phyloP scores from a whole-genome alignment of 2,888 invertebrate species.

The Folsomia candida region DNA sequence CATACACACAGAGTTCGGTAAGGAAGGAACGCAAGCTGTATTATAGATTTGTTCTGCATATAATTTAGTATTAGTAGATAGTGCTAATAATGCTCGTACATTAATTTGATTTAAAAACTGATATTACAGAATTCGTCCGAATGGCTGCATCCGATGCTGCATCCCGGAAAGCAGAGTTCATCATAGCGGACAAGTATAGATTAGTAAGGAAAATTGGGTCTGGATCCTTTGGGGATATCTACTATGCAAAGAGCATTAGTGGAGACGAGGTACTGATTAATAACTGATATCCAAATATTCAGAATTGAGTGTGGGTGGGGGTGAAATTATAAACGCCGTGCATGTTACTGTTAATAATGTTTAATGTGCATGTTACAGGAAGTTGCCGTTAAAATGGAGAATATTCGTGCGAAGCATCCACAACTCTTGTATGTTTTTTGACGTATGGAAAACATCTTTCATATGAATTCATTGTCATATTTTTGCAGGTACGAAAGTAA shows the following conservation, averaged over 20 bases:
- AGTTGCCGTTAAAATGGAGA: slow-evolving; percentile 98
- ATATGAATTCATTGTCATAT: too few species aligned
- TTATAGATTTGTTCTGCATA: too few species aligned
- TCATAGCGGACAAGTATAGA: slow-evolving; percentile 89
- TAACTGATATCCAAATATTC: background rate
- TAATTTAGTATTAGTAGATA: background rate
- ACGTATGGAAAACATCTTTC: too few species aligned
- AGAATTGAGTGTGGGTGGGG: background rate
- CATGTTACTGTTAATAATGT: background rate
- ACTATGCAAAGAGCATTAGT: slow-evolving; percentile 84
- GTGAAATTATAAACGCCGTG: background rate
- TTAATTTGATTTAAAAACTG: too few species aligned
- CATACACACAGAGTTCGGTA: too few species aligned
- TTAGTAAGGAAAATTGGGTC: slow-evolving; percentile 95
- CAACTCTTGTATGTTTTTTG: slow-evolving; percentile 96
- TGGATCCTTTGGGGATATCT: slow-evolving; percentile 99
- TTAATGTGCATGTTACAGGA: slow-evolving; percentile 64
- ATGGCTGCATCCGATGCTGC: background rate
- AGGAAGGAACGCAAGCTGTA: too few species aligned
- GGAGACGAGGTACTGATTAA: slow-evolving; percentile 73
- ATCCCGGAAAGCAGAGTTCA: slow-evolving; percentile 58
- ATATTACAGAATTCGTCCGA: too few species aligned
- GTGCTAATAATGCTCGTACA: too few species aligned
- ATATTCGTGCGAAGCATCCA: slow-evolving; percentile 91
- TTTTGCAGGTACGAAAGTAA: too few species aligned